These are phyloP conservation scores for Carettochelys insculpta DNA, from an alignment of 2,113 vertebrate species.

Conservation along the genomic window DNA sequence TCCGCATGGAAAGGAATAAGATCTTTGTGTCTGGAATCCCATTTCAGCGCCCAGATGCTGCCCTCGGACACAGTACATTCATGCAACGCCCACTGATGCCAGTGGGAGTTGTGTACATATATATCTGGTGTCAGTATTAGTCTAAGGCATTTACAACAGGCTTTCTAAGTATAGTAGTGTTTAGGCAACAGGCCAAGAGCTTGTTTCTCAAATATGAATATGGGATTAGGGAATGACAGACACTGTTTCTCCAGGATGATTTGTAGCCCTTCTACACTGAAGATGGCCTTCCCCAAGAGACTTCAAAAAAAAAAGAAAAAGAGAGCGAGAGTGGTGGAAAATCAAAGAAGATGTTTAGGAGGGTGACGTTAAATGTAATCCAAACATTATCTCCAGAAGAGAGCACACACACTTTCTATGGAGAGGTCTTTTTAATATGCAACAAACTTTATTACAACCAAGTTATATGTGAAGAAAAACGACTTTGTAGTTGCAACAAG, in stretches of 20 bases:
- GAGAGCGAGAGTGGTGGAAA: background rate
- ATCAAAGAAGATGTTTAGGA: slow-evolving; percentile 6
- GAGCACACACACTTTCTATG: slow-evolving; percentile 3
- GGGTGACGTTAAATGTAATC: background rate
- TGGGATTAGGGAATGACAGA: background rate
- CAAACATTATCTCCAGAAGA: background rate
- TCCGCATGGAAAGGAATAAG: background rate
- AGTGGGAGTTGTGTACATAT: background rate
- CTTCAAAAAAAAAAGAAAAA: background rate
- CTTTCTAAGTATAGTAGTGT: background rate
- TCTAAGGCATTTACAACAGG: rapidly evolving
- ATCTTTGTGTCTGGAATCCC: background rate
- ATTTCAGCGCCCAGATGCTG: background rate
- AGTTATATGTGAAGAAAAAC: slow-evolving; percentile 25
- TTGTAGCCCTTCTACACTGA: background rate
- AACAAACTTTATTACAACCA: background rate
- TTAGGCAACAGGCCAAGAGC: background rate
- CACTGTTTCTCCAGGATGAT: background rate
- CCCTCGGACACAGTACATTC: background rate
- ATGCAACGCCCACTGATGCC: background rate
- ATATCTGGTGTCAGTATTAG: background rate
- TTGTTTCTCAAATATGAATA: background rate
- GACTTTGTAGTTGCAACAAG: background rate
- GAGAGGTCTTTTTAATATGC: background rate
- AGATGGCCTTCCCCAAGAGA: background rate